phyloP scores from a whole-genome alignment of 2,113 vertebrate species.

The Perognathus longimembris region DNA sequence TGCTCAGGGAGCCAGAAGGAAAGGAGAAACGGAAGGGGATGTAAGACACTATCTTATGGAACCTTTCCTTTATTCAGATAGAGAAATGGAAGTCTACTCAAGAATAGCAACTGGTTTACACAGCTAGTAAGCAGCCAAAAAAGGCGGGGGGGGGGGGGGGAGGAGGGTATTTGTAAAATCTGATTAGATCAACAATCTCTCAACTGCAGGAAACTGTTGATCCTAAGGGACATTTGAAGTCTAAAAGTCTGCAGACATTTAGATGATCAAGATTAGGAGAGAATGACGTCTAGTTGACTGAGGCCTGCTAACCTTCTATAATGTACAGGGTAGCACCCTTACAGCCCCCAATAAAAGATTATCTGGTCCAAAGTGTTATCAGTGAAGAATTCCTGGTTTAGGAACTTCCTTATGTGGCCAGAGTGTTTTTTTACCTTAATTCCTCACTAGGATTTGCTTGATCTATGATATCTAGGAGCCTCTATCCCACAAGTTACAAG shows the following conservation, averaged over 20 bases:
- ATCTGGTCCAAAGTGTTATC: not conserved
- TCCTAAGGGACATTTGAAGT: not conserved
- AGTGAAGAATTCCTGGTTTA: not conserved
- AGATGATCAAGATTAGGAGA: not conserved
- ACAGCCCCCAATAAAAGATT: not conserved
- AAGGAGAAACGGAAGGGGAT: not conserved
- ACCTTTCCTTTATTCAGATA: not conserved
- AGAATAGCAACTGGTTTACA: not conserved
- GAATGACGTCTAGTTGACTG: constrained; percentile 42
- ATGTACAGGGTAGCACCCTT: too few species aligned
- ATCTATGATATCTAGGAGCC: not conserved
- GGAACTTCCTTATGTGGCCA: not conserved
- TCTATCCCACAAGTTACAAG: too few species aligned
- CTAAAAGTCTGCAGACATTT: not conserved
- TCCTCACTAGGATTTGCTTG: not conserved
- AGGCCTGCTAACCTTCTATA: not conserved
- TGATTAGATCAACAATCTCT: constrained; percentile 9
- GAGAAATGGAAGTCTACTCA: not conserved
- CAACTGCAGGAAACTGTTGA: not conserved
- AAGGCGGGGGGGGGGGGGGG: too few species aligned
- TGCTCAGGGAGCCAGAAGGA: not conserved
- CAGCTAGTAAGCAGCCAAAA: not conserved
- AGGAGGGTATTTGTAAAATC: not conserved
- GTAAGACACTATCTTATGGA: not conserved
- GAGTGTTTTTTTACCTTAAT: not conserved